Evolutionary conservation across 2,888 invertebrate species (phyloP).

Genomic region (Sylvicola cinctus): DNA sequence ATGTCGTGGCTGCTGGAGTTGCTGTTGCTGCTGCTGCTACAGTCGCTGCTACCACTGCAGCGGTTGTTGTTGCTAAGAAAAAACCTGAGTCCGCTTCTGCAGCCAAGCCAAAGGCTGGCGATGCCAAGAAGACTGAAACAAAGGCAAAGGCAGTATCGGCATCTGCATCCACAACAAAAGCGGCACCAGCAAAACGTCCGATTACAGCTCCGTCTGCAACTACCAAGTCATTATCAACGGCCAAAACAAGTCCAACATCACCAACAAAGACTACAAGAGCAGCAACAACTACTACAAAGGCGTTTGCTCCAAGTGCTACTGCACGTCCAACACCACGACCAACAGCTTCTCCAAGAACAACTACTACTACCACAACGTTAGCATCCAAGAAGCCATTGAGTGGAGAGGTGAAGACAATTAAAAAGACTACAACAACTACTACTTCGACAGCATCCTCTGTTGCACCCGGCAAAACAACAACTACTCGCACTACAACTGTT

Average conservation of each 20-base stretch:
- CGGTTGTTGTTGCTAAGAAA: not conserved
- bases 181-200: constrained; percentile 1
- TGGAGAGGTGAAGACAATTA: not conserved
- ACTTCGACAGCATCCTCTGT: not conserved
- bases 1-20: not conserved
- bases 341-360: not conserved
- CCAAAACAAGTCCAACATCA: not conserved
- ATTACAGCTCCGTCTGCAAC: not conserved
- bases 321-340: not conserved
- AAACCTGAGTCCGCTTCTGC: not conserved
- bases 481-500: constrained; percentile 2
- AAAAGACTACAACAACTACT: not conserved
- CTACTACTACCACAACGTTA: not conserved
- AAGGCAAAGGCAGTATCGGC: constrained; percentile 7
- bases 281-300: constrained; percentile 2
- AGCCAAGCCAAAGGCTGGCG: not conserved
- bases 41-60: constrained; percentile 2
- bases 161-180: constrained; percentile 1
- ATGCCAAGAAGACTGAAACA: not conserved
- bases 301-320: constrained; percentile 1
- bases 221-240: not conserved
- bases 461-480: not conserved
- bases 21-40: not conserved
- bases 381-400: not conserved
- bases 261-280: constrained; percentile 4